A percentile compares a stretch with the other conserved stretches of the same genome.
Evolutionary conservation across 1,140 invertebrate species (phyloP).

Genomic region (Eupristina koningsbergeri): DNA sequence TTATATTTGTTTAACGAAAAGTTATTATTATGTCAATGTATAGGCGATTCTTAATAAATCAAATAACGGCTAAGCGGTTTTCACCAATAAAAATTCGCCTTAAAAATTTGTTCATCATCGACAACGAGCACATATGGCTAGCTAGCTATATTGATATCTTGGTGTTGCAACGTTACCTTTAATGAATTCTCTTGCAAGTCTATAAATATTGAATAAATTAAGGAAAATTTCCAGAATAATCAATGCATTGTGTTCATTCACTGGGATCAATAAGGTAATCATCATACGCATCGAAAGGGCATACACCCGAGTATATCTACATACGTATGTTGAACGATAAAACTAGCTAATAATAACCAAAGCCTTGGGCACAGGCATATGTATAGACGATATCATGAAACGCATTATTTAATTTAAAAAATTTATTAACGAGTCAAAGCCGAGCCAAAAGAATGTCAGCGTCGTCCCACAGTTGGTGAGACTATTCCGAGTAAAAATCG

Average conservation of each 20-base stretch:
- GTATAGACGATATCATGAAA: too few species aligned
- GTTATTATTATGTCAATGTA: too few species aligned
- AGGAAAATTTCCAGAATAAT: slow-evolving; percentile 5
- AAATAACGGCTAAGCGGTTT: neutral
- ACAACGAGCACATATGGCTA: neutral
- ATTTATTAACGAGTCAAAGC: slow-evolving; percentile 29
- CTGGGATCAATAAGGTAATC: neutral
- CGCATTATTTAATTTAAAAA: slow-evolving; percentile 39
- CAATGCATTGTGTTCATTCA: neutral
- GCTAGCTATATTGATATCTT: slow-evolving; percentile 8
- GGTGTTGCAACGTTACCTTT: neutral
- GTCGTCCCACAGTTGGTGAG: slow-evolving; percentile 19
- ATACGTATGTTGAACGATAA: neutral
- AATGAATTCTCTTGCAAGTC: neutral
- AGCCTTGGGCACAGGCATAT: too few species aligned
- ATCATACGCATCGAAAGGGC: neutral
- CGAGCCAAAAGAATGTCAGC: neutral
- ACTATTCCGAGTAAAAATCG: slow-evolving; percentile 26
- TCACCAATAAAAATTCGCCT: too few species aligned
- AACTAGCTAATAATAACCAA: neutral
- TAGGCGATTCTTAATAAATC: too few species aligned
- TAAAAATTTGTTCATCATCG: neutral
- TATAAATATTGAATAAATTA: slow-evolving; percentile 35
- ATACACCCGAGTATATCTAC: too few species aligned
- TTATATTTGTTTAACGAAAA: too few species aligned